A percentile compares a stretch with the other conserved stretches of the same genome.
Conservation (phyloP, 2,797 vertebrate genomes). For the Fratercula arctica region DNA sequence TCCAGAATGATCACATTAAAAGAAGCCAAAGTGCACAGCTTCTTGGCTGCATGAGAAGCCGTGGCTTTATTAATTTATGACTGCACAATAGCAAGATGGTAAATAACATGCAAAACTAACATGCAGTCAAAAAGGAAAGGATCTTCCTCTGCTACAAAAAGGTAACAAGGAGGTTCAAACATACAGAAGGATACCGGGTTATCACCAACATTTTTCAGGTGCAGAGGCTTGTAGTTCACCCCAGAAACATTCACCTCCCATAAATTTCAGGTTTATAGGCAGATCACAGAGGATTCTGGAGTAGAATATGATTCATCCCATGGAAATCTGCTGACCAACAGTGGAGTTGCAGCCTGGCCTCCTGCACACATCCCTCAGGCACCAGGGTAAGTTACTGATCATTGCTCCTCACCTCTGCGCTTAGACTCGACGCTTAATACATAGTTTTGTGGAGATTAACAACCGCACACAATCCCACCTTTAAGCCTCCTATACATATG, state of each 20-base stretch:
- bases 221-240: not conserved
- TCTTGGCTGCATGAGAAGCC: not conserved
- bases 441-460: not conserved
- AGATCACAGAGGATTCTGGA: not conserved
- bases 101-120: slow-evolving; percentile 20
- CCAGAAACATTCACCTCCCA: not conserved
- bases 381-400: not conserved
- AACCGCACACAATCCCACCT: not conserved
- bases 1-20: not conserved
- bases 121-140: not conserved
- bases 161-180: not conserved
- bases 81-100: slow-evolving; percentile 17
- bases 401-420: not conserved
- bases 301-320: not conserved
- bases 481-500: not conserved
- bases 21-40: slow-evolving; percentile 16
- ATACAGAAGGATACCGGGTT: not conserved
- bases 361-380: not conserved
- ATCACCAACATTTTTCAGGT: not conserved
- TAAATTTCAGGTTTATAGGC: not conserved
- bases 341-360: not conserved
- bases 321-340: not conserved
- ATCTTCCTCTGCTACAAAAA: not conserved
- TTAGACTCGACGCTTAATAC: not conserved
- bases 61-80: slow-evolving; percentile 49